Base-by-base conservation (phyloP, 2,888 invertebrate species). In the Stenodera caucasica region DNA sequence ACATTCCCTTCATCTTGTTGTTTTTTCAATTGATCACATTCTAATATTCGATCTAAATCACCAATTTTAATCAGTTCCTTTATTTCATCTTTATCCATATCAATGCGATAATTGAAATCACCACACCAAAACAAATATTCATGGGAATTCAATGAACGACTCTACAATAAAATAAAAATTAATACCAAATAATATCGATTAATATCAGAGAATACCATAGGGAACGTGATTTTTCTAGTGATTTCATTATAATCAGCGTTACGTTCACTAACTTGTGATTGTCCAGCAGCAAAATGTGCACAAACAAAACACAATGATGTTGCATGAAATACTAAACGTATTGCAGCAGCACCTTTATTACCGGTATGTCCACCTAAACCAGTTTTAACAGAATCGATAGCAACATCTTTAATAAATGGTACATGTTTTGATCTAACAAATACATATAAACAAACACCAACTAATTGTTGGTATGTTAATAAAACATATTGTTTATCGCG, bases 51-150 rank as follows among this genome's bases (percentile, higher is more conserved):
- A 58, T 87, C 85, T 73, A 91, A 85, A 76, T 94, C 89, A 63
- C 91, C 87, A 66, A 88, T 85, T 58, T 87, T 86, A 0, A 97
- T 87, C 64, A 93, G 83, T 61, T 92, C 89, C 75, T 95, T 94
- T 64, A 97, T 90, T 77, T 96, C 94, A 6, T 97, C 97, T 76
- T 94, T 95, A 67, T 94, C 91, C 86, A 98, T 88, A 78, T 98
- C 97, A 60, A 99, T 90, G 59, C 99, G 88, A 78, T 99, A 99
- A 80, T 99, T 99, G 80, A 99, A 99, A 82, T 99, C 99, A 0
- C 99, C 99, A 79, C 98, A 96, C 98, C 98, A 99, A 81, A 99
- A 98, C 1, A 99, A 90, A 79, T 96, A 98, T 81, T 99, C 99
- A 77, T 99, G 98, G 1, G 96, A 93, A 78, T 94, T 92, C 6